Evolutionary conservation across 2,113 vertebrate species (phyloP).

Genomic region (Hipposideros armiger): DNA sequence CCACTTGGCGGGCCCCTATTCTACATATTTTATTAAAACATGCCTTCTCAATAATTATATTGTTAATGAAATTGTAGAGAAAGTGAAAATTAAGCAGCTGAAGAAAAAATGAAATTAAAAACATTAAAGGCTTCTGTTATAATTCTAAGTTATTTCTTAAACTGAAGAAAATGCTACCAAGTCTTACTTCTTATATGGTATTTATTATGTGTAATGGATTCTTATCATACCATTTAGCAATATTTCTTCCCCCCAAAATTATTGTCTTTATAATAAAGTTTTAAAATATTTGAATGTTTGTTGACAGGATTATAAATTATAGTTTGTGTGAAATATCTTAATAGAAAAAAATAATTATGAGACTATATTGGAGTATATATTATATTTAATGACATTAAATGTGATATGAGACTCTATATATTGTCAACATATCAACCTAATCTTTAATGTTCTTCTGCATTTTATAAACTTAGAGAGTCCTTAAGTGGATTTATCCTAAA

Average conservation of each 20-base stretch:
- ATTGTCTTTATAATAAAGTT: background rate
- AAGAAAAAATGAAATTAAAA: background rate
- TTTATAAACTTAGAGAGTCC: background rate
- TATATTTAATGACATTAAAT: conserved; percentile 9
- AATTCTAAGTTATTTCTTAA: background rate
- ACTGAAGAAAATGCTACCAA: background rate
- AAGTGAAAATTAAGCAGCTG: background rate
- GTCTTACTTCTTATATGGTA: background rate
- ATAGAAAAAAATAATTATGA: background rate
- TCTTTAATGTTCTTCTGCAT: background rate
- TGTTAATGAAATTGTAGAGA: background rate
- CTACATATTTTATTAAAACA: background rate
- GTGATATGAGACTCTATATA: background rate
- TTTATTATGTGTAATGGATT: background rate
- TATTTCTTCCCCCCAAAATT: background rate
- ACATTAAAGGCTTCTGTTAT: background rate
- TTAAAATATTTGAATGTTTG: background rate
- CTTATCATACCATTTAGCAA: background rate
- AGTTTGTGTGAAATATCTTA: background rate
- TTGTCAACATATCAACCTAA: background rate
- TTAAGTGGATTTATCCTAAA: background rate
- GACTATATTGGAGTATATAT: background rate
- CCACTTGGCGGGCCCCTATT: background rate
- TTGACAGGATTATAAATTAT: background rate
- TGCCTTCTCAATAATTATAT: background rate